These are phyloP conservation scores for Apodemia zela DNA, from an alignment of 2,888 invertebrate genomes.

Conservation along the genomic window DNA sequence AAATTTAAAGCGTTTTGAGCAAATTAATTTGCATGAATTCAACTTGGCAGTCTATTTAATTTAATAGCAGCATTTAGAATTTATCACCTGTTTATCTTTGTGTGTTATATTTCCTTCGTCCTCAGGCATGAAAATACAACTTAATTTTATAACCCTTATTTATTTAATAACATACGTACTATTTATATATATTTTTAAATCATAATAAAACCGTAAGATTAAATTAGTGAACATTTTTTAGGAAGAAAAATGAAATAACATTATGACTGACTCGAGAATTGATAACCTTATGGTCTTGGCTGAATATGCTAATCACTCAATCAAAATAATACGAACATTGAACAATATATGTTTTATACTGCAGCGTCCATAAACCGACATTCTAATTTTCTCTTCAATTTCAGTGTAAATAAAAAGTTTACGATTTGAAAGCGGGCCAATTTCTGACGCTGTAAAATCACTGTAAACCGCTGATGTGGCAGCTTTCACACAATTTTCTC, in stretches of 20 bases:
- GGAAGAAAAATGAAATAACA: too few species aligned
- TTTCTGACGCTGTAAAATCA: slow-evolving; percentile 35
- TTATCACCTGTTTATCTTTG: neutral
- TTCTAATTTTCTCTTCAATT: slow-evolving; percentile 25
- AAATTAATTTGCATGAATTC: neutral
- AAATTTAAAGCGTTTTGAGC: neutral
- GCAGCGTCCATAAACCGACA: slow-evolving; percentile 15
- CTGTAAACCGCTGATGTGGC: slow-evolving; percentile 36
- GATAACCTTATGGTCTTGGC: too few species aligned
- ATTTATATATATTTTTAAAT: too few species aligned
- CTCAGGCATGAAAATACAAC: neutral
- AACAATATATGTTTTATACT: too few species aligned
- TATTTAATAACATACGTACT: too few species aligned
- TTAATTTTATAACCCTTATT: too few species aligned
- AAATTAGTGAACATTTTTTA: too few species aligned
- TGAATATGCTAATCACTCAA: too few species aligned
- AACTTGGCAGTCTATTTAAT: neutral
- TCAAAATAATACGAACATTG: too few species aligned
- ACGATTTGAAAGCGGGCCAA: slow-evolving; percentile 42
- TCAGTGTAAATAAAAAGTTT: slow-evolving; percentile 45
- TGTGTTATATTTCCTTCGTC: neutral
- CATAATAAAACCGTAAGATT: too few species aligned
- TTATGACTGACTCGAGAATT: too few species aligned
- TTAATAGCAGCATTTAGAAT: neutral
- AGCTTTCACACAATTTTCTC: slow-evolving; percentile 37